These are phyloP conservation scores for Acrobasis suavella DNA, from an alignment of 2,888 invertebrate species.

Conservation along the genomic window DNA sequence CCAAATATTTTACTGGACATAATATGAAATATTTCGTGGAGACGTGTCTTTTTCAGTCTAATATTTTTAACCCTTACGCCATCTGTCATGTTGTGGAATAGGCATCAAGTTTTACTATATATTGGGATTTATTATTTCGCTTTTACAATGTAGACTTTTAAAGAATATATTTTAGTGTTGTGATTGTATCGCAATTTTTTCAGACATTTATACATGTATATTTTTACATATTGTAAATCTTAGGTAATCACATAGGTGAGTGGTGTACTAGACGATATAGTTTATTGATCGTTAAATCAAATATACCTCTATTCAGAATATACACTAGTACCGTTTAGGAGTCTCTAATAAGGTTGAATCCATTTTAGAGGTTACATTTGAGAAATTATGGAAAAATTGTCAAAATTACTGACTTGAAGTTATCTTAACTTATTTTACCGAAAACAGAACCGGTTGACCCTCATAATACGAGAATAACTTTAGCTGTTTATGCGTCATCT, in stretches of 20 bases:
- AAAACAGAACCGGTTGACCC: conserved; percentile 8
- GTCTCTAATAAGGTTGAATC: too few relatives aligned
- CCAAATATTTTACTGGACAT: conserved; percentile 6
- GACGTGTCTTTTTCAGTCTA: conserved; percentile 10
- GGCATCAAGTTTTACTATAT: conserved; percentile 11
- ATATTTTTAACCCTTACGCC: background rate
- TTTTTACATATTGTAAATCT: too few relatives aligned
- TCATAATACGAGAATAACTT: conserved; percentile 1
- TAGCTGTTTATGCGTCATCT: background rate
- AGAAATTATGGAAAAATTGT: too few relatives aligned
- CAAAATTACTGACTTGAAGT: background rate
- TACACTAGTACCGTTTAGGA: too few relatives aligned
- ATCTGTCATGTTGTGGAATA: background rate
- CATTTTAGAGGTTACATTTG: too few relatives aligned
- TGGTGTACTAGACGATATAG: too few relatives aligned
- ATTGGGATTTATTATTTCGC: conserved; percentile 14
- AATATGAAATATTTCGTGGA: conserved; percentile 5
- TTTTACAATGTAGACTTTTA: background rate
- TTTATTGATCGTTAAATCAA: too few relatives aligned
- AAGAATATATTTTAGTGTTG: background rate
- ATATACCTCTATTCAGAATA: too few relatives aligned
- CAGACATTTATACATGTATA: too few relatives aligned
- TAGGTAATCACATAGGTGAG: too few relatives aligned
- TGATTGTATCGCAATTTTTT: background rate
- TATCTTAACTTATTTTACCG: background rate